Conservation (phyloP, 2,888 invertebrate genomes). For the Syrista parreyssii region DNA sequence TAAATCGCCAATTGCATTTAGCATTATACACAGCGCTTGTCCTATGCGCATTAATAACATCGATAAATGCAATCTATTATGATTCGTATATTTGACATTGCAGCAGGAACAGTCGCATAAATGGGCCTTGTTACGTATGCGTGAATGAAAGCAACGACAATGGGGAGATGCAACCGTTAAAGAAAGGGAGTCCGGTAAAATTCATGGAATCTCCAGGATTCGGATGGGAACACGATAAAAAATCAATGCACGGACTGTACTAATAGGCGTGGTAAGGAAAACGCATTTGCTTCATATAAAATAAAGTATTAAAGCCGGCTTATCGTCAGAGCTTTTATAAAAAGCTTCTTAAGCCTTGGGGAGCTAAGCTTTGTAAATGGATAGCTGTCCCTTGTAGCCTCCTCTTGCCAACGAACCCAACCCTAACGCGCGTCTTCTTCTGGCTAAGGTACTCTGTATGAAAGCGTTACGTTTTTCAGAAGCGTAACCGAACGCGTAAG, state of each 20-base stretch:
- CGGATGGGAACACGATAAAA: neutral
- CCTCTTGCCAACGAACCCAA: neutral
- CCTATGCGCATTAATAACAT: neutral
- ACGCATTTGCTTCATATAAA: slow-evolving; percentile 1
- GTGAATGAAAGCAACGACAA: neutral
- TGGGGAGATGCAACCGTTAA: neutral
- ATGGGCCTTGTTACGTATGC: neutral
- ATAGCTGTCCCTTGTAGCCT: slow-evolving; percentile 2
- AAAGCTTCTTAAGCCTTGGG: slow-evolving; percentile 6
- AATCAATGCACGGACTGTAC: neutral
- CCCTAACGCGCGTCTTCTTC: neutral
- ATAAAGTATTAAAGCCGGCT: slow-evolving; percentile 4
- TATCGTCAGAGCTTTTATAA: slow-evolving; percentile 7
- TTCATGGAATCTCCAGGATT: neutral
- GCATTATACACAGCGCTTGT: neutral
- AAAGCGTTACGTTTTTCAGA: neutral
- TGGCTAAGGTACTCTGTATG: neutral
- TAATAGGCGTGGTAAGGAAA: neutral
- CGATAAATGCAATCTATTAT: neutral
- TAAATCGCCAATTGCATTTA: neutral
- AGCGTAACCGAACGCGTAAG: slow-evolving; percentile 2
- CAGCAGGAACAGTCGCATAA: neutral
- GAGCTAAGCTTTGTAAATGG: slow-evolving; percentile 7
- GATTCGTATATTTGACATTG: neutral
- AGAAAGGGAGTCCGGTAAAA: neutral